A percentile compares a stretch with the other conserved stretches of the same genome.
phyloP scores from a whole-genome alignment of 64 coral and sea anemone species.

The Pocillopora verrucosa region DNA sequence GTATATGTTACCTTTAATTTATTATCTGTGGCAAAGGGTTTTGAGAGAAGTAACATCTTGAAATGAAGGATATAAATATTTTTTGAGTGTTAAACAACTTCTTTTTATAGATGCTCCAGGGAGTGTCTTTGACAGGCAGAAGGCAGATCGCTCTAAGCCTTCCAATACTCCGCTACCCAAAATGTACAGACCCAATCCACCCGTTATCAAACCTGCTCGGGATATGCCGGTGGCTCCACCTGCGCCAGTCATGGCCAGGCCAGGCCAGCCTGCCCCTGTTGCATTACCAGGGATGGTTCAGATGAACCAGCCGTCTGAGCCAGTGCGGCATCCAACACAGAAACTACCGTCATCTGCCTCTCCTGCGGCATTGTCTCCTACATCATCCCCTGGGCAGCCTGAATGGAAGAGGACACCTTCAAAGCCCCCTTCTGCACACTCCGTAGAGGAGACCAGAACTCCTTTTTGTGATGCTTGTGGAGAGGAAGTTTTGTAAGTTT shows the following conservation, averaged over 20 bases:
- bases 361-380: slow-evolving; percentile 62
- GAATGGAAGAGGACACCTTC: slow-evolving; percentile 81
- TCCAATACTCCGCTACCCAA: slow-evolving; percentile 63
- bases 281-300: slow-evolving; percentile 83
- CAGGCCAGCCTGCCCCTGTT: slow-evolving; percentile 86
- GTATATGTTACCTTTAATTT: too few species aligned
- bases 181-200: slow-evolving; percentile 68
- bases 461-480: slow-evolving; percentile 96
- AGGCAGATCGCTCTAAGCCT: slow-evolving; percentile 72
- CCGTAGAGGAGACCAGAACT: slow-evolving; percentile 68
- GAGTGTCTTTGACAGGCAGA: slow-evolving; percentile 76
- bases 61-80: neutral
- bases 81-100: neutral
- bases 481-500: slow-evolving; percentile 91
- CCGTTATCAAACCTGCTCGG: slow-evolving; percentile 50
- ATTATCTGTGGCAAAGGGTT: neutral
- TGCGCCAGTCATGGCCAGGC: slow-evolving; percentile 65
- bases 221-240: slow-evolving; percentile 53
- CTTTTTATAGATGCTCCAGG: slow-evolving; percentile 50
- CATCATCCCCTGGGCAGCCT: slow-evolving; percentile 6
- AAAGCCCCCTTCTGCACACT: slow-evolving; percentile 71
- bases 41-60: neutral
- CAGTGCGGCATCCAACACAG: slow-evolving; percentile 18
- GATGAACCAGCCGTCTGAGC: slow-evolving; percentile 52
- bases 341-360: slow-evolving; percentile 61